Evolutionary conservation across 2,888 invertebrate species (phyloP), one percentile per base, ranked within the genome.

Genomic region (Crematogaster levior): DNA sequence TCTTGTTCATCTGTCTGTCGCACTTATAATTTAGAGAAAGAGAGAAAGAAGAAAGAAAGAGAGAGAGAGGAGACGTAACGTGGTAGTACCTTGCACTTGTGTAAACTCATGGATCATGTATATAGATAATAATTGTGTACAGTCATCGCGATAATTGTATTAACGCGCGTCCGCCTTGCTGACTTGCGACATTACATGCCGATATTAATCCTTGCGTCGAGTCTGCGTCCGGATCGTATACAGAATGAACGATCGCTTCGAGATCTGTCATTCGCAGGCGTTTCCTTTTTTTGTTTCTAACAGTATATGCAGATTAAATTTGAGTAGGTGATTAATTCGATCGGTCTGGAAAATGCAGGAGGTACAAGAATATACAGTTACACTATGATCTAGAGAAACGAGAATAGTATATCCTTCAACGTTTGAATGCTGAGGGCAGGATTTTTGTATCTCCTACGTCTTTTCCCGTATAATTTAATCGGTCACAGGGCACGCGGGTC

Each of bases 21-120:
- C 79, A 66, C 27, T 60, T 66, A 56, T 79, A 43, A 79, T 70
- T 70, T 56, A 65, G 63, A 30, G 18, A 81, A 63, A 53, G 27
- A 65, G 21, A 72, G 34, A 70, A 27, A 61, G 66, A 51, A 30
- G 65, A 46, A 60, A 74, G 43, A n/a, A 75, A 66, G 37, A 18
- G 18, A 24, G 24, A 37, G 18, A 21, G 1, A 3, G 5, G 10
- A 3, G 1, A 53, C 6, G 53, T 72, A 72, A 27, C 75, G 75
- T 65, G 51, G n/a, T 73, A 24, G 27, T 66, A 53, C 56, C 43
- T 43, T 79, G 56, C 77, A 79, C 72, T 70, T 79, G 77, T 68
- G 70, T 58, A 79, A 79, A 79, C 43, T 72, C 9, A 56, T 51
- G 51, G 27, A 66, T 51, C 51, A n/a, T 75, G 68, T 51, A 66